Base-by-base conservation (phyloP, 37 sponge, comb jelly and placozoan species). In the Axinella damicornis region DNA sequence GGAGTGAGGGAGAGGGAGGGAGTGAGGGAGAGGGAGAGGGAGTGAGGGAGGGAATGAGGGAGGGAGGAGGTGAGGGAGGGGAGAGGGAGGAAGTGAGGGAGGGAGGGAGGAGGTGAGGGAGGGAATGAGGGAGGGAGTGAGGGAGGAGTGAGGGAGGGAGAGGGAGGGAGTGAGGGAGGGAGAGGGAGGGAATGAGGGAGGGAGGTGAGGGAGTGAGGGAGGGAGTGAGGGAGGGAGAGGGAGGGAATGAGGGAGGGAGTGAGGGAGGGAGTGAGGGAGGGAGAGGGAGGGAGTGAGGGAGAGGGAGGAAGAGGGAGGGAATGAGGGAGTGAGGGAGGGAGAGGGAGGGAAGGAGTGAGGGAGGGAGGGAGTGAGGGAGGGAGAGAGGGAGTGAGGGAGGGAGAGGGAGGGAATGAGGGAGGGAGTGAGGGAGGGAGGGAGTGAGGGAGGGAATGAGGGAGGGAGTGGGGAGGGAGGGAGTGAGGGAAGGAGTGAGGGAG, bases 21-120 rank as follows among this genome's bases (percentile, higher is more conserved):
- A 52, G 73, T 41, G 61, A 53, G 69, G 61, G 53, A 41, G 33
- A 32, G 34, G 70, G 16, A 72, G 35, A 72, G 77, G 56, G 74
- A 54, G 57, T 22, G 31, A 15, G 63, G 52, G 63, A 71, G 46
- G n/a, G 74, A 25, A n/a, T 65, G 65, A 25, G 63, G 60, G 78
- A 77, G 52, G 15, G 53, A 79, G 53, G 38, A 27, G 39, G 38
- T 24, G 38, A 30, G 69, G 15, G 76, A 60, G 52, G 39, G 71
- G 20, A 40, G 57, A 55, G 34, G 77, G 54, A 37, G 14, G 78
- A 39, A 71, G 53, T 12, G 24, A 53, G 27, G 4, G 24, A 25
- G 27, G 73, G 53, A 18, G 27, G 73, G 28, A 22, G 73, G 12
- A 46, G 38, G 41, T 5, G 34, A 22, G 34, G 2, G 53, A 41